Base-by-base conservation (phyloP, 2,113 vertebrate genomes). In the Rhinoderma darwinii region DNA sequence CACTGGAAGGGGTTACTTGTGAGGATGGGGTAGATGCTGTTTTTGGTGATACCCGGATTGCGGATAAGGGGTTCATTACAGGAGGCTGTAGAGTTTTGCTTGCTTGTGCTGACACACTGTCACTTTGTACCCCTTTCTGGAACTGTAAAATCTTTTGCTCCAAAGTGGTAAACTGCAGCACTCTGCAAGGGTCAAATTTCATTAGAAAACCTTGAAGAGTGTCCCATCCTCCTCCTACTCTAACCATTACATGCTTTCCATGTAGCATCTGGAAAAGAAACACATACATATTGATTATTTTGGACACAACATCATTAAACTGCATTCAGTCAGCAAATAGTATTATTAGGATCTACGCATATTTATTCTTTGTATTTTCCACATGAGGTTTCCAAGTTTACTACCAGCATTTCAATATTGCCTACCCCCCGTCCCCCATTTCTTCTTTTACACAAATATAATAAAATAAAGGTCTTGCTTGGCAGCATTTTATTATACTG, bases 231-330 rank as follows among this genome's bases (percentile, higher is more conserved):
- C 98, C 98, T 27, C 98, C 98, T 2, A 99, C 98, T 18, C 98
- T 97, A 37, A 99, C 98, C 98, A 99, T 99, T 91, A 99, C 98
- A 0, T 99, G 98, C 90, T 99, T 99, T 50, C 97, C 98, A 30
- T 99, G 98, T 11, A 99, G 95, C 98, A 99, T 99, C 98, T 99
- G 92, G 84, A 72, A 86, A 63, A n/a, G 12, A 81, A 77, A 59
- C 22, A 63, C 20, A 82, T 10, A 54, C 0, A 32, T 4, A 41
- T 22, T 59, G 56, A 59, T 59, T 51, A 51, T 18, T 70, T 70
- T 35, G 17, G 30, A 70, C 37, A 15, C 15, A 32, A 14, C 30
- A 18, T 70, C 32, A 11, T 3, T 2, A 6, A 37, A 59, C 9
- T 2, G 27, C 9, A 27, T 27, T 30, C 30, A 9, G 12, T 12